Evolutionary conservation across 2,888 invertebrate species (phyloP), one percentile per base, ranked within the genome.

Genomic region (Mesorhabditis spiculigera): DNA sequence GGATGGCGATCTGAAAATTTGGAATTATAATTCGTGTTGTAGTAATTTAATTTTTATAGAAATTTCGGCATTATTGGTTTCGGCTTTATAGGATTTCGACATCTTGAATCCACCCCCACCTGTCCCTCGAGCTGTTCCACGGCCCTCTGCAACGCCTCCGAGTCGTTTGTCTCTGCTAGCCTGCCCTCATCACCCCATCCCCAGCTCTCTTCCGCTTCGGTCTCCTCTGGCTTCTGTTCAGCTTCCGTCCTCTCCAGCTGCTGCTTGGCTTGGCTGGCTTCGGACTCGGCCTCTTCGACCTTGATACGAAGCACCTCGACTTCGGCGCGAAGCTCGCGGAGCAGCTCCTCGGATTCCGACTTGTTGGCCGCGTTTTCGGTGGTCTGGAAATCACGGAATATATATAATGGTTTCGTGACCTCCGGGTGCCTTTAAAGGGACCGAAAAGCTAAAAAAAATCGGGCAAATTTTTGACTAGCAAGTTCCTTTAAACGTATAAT

Each of bases 251-350:
- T 8, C 63, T 63, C 28, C 63, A 8, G 6, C 63, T n/a, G 63
- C 41, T 63, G 16, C n/a, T n/a, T 50, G 10, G 44, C 58, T n/a
- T 58, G 61, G 4, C 5, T n/a, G 13, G 44, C 61, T 3, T 42
- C 16, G 28, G 43, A 44, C n/a, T 50, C 62, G n/a, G 67, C 42
- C 61, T 50, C 61, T 67, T 50, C 67, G 44, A 61, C 43, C 63
- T 44, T 68, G 10, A 16, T 41, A 13, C 42, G 65, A 58, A 68
- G 61, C 41, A 64, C 68, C 61, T 43, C 66, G 28, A 45, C 62
- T n/a, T 66, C 43, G 13, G 58, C 66, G 42, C 58, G 58, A 42
- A 65, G 43, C 4, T 66, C 66, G 5, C 10, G 6, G 45, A n/a
- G 41, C 8, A 63, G 8, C 63, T 63, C n/a, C 63, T 63, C 63